These are phyloP conservation scores for Brachionus manjavacas DNA, from an alignment of 1,140 invertebrate species.

Conservation along the genomic window DNA sequence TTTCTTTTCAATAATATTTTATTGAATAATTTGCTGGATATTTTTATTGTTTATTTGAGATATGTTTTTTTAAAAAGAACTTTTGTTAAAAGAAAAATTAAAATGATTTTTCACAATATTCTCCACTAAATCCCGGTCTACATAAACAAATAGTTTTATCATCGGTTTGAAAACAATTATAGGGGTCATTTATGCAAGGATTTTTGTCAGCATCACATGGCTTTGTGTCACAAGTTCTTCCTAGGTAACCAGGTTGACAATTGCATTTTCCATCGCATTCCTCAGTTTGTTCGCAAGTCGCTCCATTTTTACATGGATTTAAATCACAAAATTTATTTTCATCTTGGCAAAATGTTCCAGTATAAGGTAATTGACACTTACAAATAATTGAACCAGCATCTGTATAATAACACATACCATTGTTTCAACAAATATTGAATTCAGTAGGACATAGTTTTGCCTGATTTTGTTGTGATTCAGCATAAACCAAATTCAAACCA, in stretches of 20 bases:
- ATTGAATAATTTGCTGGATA: too few relatives aligned
- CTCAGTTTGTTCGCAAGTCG: background rate
- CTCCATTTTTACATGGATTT: conserved; percentile 25
- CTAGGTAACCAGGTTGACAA: background rate
- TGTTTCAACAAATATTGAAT: background rate
- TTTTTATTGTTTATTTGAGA: too few relatives aligned
- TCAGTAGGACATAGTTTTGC: background rate
- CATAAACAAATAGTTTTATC: conserved; percentile 1
- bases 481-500: background rate
- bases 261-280: background rate
- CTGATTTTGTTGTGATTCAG: background rate
- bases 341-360: background rate
- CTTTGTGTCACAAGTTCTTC: background rate
- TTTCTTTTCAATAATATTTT: too few relatives aligned
- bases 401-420: background rate
- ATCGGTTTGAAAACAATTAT: background rate
- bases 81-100: background rate
- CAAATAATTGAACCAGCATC: background rate
- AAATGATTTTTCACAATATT: background rate
- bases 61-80: background rate
- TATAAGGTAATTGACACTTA: background rate
- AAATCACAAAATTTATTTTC: background rate
- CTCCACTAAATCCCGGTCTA: background rate
- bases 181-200: background rate
- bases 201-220: background rate